Conservation (phyloP, 2,888 invertebrate species). For the Caenorhabditis virilis region DNA sequence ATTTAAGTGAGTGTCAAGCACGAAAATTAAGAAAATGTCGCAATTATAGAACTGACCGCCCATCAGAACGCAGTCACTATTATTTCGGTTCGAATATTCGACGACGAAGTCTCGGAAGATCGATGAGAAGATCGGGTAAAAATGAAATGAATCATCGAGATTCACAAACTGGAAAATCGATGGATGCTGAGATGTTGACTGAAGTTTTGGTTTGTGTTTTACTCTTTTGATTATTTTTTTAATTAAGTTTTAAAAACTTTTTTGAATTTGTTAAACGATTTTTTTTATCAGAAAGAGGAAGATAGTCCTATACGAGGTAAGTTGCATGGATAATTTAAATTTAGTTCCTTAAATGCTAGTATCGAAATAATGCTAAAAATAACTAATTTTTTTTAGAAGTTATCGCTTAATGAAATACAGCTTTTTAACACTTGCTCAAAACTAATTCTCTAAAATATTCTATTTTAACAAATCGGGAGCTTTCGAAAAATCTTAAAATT, state of each 20-base stretch:
- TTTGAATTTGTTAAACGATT: neutral
- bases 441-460: too few relatives aligned
- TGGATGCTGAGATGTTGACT: conserved; percentile 32
- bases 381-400: neutral
- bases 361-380: neutral
- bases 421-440: too few relatives aligned
- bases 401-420: neutral
- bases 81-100: conserved; percentile 27
- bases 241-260: conserved; percentile 1
- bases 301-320: conserved; percentile 17
- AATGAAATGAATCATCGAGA: conserved; percentile 11
- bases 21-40: neutral
- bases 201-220: conserved; percentile 35
- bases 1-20: conserved; percentile 23
- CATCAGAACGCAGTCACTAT: conserved; percentile 36
- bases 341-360: neutral
- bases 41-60: conserved; percentile 41
- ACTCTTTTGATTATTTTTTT: conserved; percentile 2
- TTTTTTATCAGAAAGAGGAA: conserved; percentile 5
- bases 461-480: too few relatives aligned
- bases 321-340: conserved; percentile 2
- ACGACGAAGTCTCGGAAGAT: conserved; percentile 20
- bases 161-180: conserved; percentile 34
- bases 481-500: too few relatives aligned
- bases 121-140: conserved; percentile 17